Percentiles rank a stretch among this genome's conserved stretches.
phyloP scores from a whole-genome alignment of 2,797 vertebrate species.

The Neosilurus mollespiculum region DNA sequence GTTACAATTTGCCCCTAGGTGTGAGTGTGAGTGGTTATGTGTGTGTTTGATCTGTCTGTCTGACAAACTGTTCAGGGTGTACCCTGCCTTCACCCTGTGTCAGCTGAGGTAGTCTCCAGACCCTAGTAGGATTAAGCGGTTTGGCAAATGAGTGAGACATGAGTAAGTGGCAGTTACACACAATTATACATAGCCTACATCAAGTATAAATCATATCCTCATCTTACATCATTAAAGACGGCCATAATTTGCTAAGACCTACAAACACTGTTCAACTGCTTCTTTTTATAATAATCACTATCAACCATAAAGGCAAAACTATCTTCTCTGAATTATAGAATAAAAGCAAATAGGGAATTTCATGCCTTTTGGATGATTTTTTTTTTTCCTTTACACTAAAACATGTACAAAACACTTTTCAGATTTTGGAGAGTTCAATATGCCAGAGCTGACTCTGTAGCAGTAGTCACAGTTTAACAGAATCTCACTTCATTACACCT shows the following conservation, averaged over 20 bases:
- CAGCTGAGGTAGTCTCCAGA: no score
- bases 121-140: no score
- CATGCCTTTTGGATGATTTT: not conserved
- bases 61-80: no score
- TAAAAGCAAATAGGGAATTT: not conserved
- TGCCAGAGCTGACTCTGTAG: not conserved
- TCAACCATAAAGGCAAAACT: no score
- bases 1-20: no score
- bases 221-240: not conserved
- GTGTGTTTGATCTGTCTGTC: no score
- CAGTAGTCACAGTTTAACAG: not conserved
- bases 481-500: conserved; percentile 3
- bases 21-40: no score
- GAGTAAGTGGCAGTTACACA: not conserved
- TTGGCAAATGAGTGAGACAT: not conserved
- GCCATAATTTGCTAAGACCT: not conserved
- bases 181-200: not conserved
- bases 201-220: not conserved
- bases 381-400: not conserved
- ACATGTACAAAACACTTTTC: not conserved
- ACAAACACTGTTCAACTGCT: not conserved
- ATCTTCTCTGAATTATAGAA: not conserved
- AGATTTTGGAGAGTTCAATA: not conserved
- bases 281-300: not conserved
- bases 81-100: no score